phyloP scores from a whole-genome alignment of 2,888 invertebrate species.

The Tromatobia lineatoria region DNA sequence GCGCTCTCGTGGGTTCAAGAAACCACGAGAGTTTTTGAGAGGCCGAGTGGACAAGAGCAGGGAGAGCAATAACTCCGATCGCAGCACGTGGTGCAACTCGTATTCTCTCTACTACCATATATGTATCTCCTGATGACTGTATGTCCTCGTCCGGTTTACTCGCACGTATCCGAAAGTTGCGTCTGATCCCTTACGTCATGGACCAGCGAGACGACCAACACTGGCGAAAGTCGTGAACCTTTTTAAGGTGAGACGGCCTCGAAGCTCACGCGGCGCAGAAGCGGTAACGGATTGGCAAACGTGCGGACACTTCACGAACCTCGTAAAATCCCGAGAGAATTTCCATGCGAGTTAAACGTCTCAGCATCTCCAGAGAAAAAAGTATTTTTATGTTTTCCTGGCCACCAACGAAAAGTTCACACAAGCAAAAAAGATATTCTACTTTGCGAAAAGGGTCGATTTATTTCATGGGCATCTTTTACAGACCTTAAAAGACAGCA shows the following conservation, averaged over 20 bases:
- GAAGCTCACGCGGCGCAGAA: constrained; percentile 25
- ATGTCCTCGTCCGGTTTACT: constrained; percentile 36
- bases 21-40: constrained; percentile 54
- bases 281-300: constrained; percentile 26
- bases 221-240: constrained; percentile 63
- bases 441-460: background rate
- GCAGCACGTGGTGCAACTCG: constrained; percentile 57
- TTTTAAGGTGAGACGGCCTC: constrained; percentile 63
- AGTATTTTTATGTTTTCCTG: constrained; percentile 1
- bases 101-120: constrained; percentile 64
- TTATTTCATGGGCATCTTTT: constrained; percentile 4
- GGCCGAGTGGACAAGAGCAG: constrained; percentile 23
- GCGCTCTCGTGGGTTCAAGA: constrained; percentile 51
- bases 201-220: constrained; percentile 59
- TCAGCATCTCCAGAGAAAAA: background rate
- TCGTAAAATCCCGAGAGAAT: constrained; percentile 25
- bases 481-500: background rate
- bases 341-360: constrained; percentile 6
- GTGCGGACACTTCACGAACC: background rate
- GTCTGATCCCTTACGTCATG: constrained; percentile 63
- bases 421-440: background rate
- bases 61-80: constrained; percentile 50
- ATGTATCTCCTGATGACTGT: constrained; percentile 44
- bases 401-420: background rate
- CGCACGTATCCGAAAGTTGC: constrained; percentile 65